Evolutionary conservation across 2,113 vertebrate genomes (phyloP).

Genomic region (Pseudorhombus dupliciocellatus): DNA sequence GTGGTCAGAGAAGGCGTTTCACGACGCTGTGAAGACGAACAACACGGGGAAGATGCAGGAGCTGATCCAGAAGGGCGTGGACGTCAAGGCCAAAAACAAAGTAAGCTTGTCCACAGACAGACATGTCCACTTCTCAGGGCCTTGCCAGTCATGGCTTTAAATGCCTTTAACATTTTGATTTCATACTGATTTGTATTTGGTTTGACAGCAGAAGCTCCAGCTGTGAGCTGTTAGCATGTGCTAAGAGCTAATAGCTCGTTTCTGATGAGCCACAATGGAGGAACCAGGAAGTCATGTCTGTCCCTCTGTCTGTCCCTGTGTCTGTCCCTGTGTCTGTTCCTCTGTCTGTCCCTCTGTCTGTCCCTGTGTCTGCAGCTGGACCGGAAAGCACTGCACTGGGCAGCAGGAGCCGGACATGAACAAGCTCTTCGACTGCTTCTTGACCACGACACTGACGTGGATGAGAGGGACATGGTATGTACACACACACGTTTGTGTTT

Average conservation of each 20-base stretch:
- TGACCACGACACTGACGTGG: constrained; percentile 80
- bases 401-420: constrained; percentile 83
- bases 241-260: too few species aligned
- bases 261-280: too few species aligned
- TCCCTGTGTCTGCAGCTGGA: constrained; percentile 75
- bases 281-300: too few species aligned
- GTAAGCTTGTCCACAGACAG: constrained; percentile 67
- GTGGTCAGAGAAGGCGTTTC: constrained; percentile 88
- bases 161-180: too few species aligned
- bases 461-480: constrained; percentile 85
- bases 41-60: constrained; percentile 81
- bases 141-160: too few species aligned
- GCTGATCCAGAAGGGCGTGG: constrained; percentile 85
- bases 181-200: too few species aligned
- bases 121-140: background rate
- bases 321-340: too few species aligned
- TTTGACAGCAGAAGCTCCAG: too few species aligned
- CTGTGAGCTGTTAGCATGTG: too few species aligned
- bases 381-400: constrained; percentile 91
- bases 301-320: too few species aligned
- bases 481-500: background rate
- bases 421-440: constrained; percentile 86
- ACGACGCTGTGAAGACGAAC: constrained; percentile 84
- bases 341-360: too few species aligned
- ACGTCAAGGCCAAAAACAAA: constrained; percentile 86